A percentile compares a stretch with the other conserved stretches of the same genome.
Evolutionary conservation across 2,888 invertebrate species (phyloP).

Genomic region (Cheilosia scutellata): DNA sequence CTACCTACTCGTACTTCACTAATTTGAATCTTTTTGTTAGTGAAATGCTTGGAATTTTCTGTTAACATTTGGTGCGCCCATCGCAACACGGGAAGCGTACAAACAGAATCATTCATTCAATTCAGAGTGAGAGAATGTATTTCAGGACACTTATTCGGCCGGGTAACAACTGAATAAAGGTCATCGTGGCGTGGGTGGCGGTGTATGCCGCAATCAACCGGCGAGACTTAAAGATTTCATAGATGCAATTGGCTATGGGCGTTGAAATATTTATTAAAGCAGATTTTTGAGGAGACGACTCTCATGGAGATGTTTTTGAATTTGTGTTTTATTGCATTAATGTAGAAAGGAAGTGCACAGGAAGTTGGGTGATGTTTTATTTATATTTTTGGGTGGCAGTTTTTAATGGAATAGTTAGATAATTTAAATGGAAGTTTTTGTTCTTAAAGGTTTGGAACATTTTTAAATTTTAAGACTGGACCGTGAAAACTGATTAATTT

Average conservation of each 20-base stretch:
- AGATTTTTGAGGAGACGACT: constrained; percentile 6
- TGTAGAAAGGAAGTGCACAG: constrained; percentile 14
- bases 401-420: too few relatives aligned
- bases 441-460: too few relatives aligned
- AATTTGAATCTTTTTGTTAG: constrained; percentile 2
- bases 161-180: constrained; percentile 8
- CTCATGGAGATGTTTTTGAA: background rate
- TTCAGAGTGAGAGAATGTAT: constrained; percentile 9
- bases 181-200: constrained; percentile 10
- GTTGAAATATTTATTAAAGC: constrained; percentile 46
- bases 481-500: too few relatives aligned
- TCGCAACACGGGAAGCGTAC: background rate
- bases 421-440: too few relatives aligned
- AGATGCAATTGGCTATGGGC: constrained; percentile 48
- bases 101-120: constrained; percentile 15
- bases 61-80: background rate
- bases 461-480: too few relatives aligned
- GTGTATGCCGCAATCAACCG: background rate
- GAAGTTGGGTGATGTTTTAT: constrained; percentile 4
- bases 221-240: constrained; percentile 24
- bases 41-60: background rate
- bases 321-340: constrained; percentile 18
- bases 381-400: background rate
- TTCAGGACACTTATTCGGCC: constrained; percentile 9
- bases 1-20: background rate